These are phyloP conservation scores for Xiphydria camelus DNA, from an alignment of 2,888 invertebrate species.

Conservation along the genomic window DNA sequence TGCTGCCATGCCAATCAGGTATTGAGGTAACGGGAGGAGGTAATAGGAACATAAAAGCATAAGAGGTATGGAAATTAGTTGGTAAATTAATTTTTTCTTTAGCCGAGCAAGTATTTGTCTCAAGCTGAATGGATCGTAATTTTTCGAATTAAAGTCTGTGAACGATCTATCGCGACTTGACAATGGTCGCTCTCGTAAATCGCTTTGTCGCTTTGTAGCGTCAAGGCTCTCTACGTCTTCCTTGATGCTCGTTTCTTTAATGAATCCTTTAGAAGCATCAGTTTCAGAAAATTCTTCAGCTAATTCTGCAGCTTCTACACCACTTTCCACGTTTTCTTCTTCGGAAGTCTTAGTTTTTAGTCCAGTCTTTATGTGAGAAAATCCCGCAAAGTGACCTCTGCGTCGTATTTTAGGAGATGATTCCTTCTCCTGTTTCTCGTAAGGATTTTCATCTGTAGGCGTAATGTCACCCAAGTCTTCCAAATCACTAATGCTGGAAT, in stretches of 20 bases:
- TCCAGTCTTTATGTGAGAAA: conserved; percentile 53
- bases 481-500: conserved; percentile 70
- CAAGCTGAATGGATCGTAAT: background rate
- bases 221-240: background rate
- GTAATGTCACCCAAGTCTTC: conserved; percentile 58
- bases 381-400: conserved; percentile 52
- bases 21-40: conserved; percentile 41
- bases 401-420: conserved; percentile 25
- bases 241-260: background rate
- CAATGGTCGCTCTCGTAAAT: conserved; percentile 1
- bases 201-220: conserved; percentile 2
- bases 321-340: conserved; percentile 51
- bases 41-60: conserved; percentile 34
- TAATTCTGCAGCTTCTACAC: conserved; percentile 55
- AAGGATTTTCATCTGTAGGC: conserved; percentile 41
- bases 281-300: conserved; percentile 39
- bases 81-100: conserved; percentile 35
- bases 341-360: conserved; percentile 48
- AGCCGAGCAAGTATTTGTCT: conserved; percentile 31
- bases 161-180: background rate
- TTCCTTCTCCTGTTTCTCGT: conserved; percentile 40
- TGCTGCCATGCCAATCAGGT: conserved; percentile 41
- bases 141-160: background rate
- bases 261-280: background rate
- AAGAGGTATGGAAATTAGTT: conserved; percentile 27